These are phyloP conservation scores for Ditula angustiorana DNA, from an alignment of 2,888 invertebrate genomes.

Conservation along the genomic window DNA sequence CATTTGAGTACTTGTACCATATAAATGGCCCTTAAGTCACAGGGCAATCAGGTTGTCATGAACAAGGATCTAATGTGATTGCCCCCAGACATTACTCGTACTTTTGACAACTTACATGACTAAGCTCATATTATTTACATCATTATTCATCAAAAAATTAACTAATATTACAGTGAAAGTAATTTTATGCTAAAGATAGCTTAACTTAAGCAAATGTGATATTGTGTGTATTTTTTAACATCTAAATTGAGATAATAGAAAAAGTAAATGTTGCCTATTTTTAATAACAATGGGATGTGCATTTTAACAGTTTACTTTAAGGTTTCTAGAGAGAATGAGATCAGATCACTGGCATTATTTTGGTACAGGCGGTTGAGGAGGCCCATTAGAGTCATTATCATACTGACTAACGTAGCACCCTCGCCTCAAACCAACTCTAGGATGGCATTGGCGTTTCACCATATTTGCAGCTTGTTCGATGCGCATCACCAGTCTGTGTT, in stretches of 20 bases:
- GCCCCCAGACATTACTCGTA: too few relatives aligned
- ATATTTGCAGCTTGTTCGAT: conserved; percentile 77
- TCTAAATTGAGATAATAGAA: not conserved
- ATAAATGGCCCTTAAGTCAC: too few relatives aligned
- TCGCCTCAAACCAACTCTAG: conserved; percentile 49
- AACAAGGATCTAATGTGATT: too few relatives aligned
- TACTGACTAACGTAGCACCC: conserved; percentile 56
- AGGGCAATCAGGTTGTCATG: too few relatives aligned
- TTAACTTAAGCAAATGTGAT: too few relatives aligned
- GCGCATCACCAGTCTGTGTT: conserved; percentile 80
- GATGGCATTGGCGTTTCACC: conserved; percentile 67
- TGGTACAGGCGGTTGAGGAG: conserved; percentile 49
- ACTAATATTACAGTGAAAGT: too few relatives aligned
- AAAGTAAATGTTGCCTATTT: not conserved
- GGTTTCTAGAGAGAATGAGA: conserved; percentile 4
- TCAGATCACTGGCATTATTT: conserved; percentile 39
- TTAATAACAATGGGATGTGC: not conserved
- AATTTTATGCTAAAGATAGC: too few relatives aligned
- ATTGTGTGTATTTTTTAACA: not conserved
- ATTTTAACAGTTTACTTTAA: conserved; percentile 1
- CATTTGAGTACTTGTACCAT: too few relatives aligned
- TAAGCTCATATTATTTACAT: too few relatives aligned
- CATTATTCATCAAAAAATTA: too few relatives aligned
- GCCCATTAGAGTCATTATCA: conserved; percentile 52
- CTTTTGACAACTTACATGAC: too few relatives aligned